A percentile compares a stretch with the other conserved stretches of the same genome.
These are phyloP conservation scores for Ceratina japonica DNA, from an alignment of 1,140 invertebrate species.

Conservation along the genomic window DNA sequence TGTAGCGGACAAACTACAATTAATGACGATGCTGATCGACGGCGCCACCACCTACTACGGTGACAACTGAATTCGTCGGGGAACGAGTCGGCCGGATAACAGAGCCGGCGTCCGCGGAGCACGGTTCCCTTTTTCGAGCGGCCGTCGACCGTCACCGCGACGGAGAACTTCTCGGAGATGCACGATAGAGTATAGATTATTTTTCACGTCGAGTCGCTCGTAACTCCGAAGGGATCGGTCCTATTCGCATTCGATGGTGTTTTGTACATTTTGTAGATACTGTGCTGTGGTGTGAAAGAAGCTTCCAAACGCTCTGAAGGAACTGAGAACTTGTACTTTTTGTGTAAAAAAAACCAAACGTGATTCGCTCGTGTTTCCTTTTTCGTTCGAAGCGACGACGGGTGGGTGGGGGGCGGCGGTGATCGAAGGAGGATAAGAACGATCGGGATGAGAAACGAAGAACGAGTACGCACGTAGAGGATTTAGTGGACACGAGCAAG, in stretches of 20 bases:
- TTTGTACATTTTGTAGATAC: conserved; percentile 76
- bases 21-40: conserved; percentile 17
- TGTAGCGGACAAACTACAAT: conserved; percentile 47
- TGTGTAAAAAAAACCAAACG: conserved; percentile 6
- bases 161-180: neutral
- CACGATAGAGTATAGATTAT: neutral
- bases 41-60: neutral
- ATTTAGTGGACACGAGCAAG: conserved; percentile 38
- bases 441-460: neutral
- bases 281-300: conserved; percentile 59
- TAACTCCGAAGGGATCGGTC: neutral
- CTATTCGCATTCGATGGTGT: conserved; percentile 48
- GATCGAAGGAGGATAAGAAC: neutral
- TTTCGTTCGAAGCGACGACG: neutral
- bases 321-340: conserved; percentile 20
- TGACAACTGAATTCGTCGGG: conserved; percentile 18
- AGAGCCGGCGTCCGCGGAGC: neutral
- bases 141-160: neutral
- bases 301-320: conserved; percentile 53
- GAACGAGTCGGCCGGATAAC: conserved; percentile 25
- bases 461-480: neutral
- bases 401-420: too few species aligned
- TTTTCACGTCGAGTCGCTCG: conserved; percentile 1
- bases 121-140: neutral
- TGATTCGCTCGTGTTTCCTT: conserved; percentile 8